A percentile compares a stretch with the other conserved stretches of the same genome.
phyloP scores from a whole-genome alignment of 2,113 vertebrate species.

The Phoenicopterus ruber region DNA sequence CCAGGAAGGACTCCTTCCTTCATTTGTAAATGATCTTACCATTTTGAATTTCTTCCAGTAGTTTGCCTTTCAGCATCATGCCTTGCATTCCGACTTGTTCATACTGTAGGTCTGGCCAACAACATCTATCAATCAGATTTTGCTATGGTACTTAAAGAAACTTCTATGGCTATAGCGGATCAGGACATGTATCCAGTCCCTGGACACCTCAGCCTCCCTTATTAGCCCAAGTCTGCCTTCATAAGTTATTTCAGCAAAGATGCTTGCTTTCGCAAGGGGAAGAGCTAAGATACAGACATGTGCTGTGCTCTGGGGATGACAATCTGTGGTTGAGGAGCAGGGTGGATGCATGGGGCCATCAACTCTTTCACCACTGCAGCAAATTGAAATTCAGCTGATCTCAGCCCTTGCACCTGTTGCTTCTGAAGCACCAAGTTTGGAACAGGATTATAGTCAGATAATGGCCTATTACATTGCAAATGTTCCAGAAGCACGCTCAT shows the following conservation, averaged over 20 bases:
- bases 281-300: rapidly evolving
- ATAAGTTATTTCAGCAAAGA: background rate
- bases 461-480: background rate
- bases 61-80: background rate
- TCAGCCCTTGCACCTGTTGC: background rate
- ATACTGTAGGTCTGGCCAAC: background rate
- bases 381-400: background rate
- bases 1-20: background rate
- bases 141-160: background rate
- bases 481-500: background rate
- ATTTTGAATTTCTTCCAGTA: background rate
- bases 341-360: background rate
- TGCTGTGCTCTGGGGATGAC: background rate
- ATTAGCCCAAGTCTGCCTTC: background rate
- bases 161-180: background rate
- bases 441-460: background rate
- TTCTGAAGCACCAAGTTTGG: background rate
- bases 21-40: background rate
- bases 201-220: background rate
- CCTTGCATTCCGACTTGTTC: background rate
- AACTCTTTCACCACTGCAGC: background rate
- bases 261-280: background rate
- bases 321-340: background rate
- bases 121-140: rapidly evolving
- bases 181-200: background rate